Base-by-base conservation (phyloP, 2,113 vertebrate species). In the Paradoxurus hermaphroditus region DNA sequence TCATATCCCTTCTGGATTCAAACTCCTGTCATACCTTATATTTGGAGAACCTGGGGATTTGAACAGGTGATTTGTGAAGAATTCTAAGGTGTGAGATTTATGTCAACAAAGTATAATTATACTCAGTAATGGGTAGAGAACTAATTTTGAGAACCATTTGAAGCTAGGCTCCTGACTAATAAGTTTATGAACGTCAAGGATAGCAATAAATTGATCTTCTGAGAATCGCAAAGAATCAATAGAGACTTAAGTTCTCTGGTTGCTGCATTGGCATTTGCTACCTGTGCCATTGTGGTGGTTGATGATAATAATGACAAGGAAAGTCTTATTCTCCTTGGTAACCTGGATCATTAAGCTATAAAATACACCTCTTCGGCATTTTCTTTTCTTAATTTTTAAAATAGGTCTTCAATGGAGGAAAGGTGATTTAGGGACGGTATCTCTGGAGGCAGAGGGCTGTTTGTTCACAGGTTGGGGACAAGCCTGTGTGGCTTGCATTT, bases 401-500 rank as follows among this genome's bases (percentile, higher is more conserved):
- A 86, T 65, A 59, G 67, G 62, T 79, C 44, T 62, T 97, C 15
- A 75, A 11, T 85, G 59, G 27, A 63, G 73, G 46, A 97, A 97
- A 96, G 88, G 78, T 97, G 67, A 89, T 72, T 62, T 91, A 44
- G 90, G 93, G 91, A 91, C 1, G 68, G 29, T 91, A 96, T 93
- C 87, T 87, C 88, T 96, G 91, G 59, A 97, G 97, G 87, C 70
- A 91, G 68, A 92, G 41, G 62, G 25, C 39, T 96, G 59, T 97
- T 97, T 95, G 94, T 97, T 87, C 90, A 31, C 41, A 91, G 77
- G 51, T 53, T 83, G 79, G 79, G 86, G 75, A 89, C 56, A 87
- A 81, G 59, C 56, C 70, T 86, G 73, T 81, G 70, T 85, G 95
- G 84, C 95, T 98, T 93, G 44, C 87, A 94, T 96, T 97, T 96